Evolutionary conservation across 2,113 vertebrate genomes (phyloP), one percentile per base, ranked within the genome.

Genomic region (Numenius arquata): DNA sequence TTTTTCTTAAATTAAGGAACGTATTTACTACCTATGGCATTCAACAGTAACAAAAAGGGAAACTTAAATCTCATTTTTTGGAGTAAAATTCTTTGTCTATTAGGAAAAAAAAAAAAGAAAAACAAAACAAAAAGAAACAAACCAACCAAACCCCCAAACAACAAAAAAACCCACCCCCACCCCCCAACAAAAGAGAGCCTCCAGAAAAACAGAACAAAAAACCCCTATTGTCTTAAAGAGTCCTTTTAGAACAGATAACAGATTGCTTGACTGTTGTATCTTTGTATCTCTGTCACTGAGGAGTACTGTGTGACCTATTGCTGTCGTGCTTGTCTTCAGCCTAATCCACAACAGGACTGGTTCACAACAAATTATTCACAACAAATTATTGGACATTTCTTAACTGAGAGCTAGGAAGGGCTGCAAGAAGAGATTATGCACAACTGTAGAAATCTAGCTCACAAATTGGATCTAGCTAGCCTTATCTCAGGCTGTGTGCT

Each of bases 171-270:
- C 12, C 4, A 48, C 47, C 47, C 45, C 47, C 47, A 48, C 47
- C 19, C 36, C 19, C 40, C 12, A 16, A 22, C 41, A 34, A 45
- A 73, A 58, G 9, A 30, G 34, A 14, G 2, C 5, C n/a, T 11
- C 6, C 27, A 26, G 36, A 23, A 48, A 66, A 73, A 32, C 1
- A 27, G 27, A 62, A 11, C 2, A 9, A 6, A 6, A 20, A 19
- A 0, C 1, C 0, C 0, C 8, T 27, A 5, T 52, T 75, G 16
- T 32, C 22, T 32, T 47, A 74, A 53, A n/a, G 36, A 63, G 67
- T 74, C 13, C n/a, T 52, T 80, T 73, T 34, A 87, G 63, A 76
- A 53, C 15, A 36, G 17, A 9, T 41, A 80, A 50, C 11, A 34
- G 19, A 11, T 41, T 65, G 19, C 12, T 86, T 63, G 30, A 32